Conservation (phyloP, 2,113 vertebrate species). For the Dryoscopus gambensis region DNA sequence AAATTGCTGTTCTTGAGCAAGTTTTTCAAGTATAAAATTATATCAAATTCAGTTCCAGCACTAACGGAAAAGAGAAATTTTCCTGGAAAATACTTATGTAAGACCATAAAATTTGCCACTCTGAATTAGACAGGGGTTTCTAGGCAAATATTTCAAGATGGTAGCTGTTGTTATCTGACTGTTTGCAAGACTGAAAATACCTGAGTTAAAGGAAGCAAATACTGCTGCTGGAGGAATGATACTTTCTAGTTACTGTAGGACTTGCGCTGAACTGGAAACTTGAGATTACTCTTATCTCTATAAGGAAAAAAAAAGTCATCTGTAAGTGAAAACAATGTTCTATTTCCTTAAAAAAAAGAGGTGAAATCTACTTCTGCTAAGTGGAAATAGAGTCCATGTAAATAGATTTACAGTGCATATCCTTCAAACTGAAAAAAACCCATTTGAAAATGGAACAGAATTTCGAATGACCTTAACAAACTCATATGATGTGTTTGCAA, state of each 20-base stretch:
- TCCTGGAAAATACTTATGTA: not conserved
- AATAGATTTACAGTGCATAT: not conserved
- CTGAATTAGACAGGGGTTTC: not conserved
- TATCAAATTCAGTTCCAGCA: not conserved
- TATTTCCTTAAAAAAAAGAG: slow-evolving; percentile 22
- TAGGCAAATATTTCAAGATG: not conserved
- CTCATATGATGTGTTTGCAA: not conserved
- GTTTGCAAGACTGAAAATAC: not conserved
- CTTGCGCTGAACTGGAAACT: not conserved
- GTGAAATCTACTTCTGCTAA: not conserved
- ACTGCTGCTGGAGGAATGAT: not conserved
- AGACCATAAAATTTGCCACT: not conserved
- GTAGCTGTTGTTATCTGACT: not conserved
- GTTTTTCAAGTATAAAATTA: not conserved
- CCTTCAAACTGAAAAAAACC: not conserved
- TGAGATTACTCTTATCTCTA: slow-evolving; percentile 1
- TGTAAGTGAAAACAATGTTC: not conserved
- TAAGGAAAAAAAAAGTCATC: not conserved
- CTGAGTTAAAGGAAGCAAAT: not conserved
- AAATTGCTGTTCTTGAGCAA: not conserved
- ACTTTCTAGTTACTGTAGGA: not conserved
- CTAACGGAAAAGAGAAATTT: not conserved
- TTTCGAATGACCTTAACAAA: slow-evolving; percentile 12
- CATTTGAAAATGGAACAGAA: not conserved
- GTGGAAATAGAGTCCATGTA: not conserved